Conservation (phyloP, 2,797 vertebrate genomes). For the Cirrhinus mrigala region DNA sequence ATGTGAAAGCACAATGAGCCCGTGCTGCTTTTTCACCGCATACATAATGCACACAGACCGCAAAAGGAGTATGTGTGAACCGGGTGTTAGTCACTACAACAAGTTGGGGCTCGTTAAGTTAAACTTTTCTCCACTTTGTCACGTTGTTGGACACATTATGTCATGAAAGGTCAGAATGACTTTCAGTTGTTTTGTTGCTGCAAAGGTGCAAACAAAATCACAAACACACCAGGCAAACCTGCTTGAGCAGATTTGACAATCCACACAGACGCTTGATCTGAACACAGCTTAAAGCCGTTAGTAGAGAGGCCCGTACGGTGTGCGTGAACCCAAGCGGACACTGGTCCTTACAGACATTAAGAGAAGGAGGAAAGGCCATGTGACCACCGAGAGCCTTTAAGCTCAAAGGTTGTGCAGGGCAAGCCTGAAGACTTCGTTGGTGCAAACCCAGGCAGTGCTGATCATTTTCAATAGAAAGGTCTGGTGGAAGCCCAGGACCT, state of each 20-base stretch:
- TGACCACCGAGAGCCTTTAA: slow-evolving; percentile 63
- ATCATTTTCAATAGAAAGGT: slow-evolving; percentile 81
- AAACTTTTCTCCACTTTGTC: neutral
- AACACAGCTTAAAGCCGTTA: slow-evolving; percentile 29
- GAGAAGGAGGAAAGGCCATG: slow-evolving; percentile 59
- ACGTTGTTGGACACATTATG: neutral
- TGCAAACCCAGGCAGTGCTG: slow-evolving; percentile 80
- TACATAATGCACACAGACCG: neutral
- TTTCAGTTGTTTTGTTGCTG: neutral
- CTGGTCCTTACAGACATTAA: slow-evolving; percentile 71
- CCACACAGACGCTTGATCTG: slow-evolving; percentile 13
- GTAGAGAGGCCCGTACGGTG: slow-evolving; percentile 32
- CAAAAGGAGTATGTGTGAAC: neutral
- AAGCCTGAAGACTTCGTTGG: slow-evolving; percentile 84
- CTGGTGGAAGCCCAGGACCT: slow-evolving; percentile 83
- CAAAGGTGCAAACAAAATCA: neutral
- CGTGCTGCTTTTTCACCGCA: neutral
- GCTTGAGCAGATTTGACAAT: neutral
- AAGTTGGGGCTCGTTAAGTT: neutral
- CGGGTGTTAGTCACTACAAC: neutral
- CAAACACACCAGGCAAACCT: neutral
- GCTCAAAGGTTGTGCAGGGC: slow-evolving; percentile 79
- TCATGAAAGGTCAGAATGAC: too few relatives aligned
- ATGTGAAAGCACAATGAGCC: neutral
- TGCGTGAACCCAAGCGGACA: slow-evolving; percentile 45